Evolutionary conservation across 2,797 vertebrate genomes (phyloP).

Genomic region (Pseudopleuronectes americanus): DNA sequence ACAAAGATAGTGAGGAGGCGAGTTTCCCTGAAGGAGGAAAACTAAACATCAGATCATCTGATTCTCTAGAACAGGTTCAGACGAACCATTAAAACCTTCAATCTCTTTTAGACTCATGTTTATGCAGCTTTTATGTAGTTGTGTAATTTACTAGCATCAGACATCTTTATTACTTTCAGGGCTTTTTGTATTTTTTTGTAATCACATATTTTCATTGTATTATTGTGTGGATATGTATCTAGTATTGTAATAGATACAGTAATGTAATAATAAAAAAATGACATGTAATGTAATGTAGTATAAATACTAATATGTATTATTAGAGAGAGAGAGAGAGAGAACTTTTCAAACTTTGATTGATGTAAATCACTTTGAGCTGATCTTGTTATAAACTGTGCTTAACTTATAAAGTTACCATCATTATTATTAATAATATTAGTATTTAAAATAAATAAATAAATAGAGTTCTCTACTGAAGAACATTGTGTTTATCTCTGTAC

Average conservation of each 20-base stretch:
- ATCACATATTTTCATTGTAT: neutral
- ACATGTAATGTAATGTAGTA: no score
- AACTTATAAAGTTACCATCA: neutral
- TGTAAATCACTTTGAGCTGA: neutral
- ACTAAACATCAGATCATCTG: conserved; percentile 6
- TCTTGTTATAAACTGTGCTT: neutral
- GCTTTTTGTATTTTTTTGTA: neutral
- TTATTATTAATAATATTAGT: conserved; percentile 13
- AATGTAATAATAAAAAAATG: no score
- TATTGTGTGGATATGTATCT: neutral
- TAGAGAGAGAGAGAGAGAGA: no score
- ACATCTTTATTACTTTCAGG: neutral
- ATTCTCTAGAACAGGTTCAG: neutral
- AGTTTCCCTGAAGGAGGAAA: conserved; percentile 35
- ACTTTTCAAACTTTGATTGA: neutral
- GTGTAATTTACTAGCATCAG: neutral
- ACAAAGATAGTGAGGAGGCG: conserved; percentile 34
- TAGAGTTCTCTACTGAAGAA: conserved; percentile 4
- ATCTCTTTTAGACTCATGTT: neutral
- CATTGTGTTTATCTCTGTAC: conserved; percentile 11
- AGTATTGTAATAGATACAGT: no score
- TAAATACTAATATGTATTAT: no score
- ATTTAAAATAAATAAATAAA: no score
- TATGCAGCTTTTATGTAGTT: neutral
- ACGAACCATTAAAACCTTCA: neutral